Evolutionary conservation across 2,113 vertebrate species (phyloP), one percentile per base, ranked within the genome.

Genomic region (Romanogobio albipinnatus): DNA sequence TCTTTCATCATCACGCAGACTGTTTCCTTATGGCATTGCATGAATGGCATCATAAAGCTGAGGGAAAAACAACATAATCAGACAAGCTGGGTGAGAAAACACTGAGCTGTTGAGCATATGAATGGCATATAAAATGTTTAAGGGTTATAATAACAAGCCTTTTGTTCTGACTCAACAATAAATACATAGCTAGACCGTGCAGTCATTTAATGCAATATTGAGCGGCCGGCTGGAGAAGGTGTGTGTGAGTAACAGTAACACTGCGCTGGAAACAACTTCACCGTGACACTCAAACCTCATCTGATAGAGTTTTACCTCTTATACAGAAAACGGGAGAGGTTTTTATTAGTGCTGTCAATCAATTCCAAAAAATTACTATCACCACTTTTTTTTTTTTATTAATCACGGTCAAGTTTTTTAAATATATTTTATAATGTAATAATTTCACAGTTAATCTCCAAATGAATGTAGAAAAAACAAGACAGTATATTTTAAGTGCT

Each of bases 21-120:
- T 19, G 73, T 33, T 15, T 51, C 24, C 7, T 76, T n/a, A 11
- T 70, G 33, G 9, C 43, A 43, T 17, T 53, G 47, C 47, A 47
- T 73, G 70, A n/a, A 76, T 76, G 26, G 9, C 24, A 29, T 53
- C 73, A 76, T 76, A 51, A 51, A 76, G 9, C 47, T 33, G n/a
- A 43, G 9, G 61, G 58, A 11, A 71, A 47, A 47, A 75, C 43
- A 75, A 17, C 24, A 51, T 51, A 75, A 51, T 8, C 7, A 17
- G n/a, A 29, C 45, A 17, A 24, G 70, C 43, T 3, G n/a, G 39
- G 24, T 51, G 6, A 49, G 73, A 51, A 49, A 70, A 70, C 66
- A 43, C 9, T 2, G 36, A 39, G 66, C 66, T 5, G 66, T 68
- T 68, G 66, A 70, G 66, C 36, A 15, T 3, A 11, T 22, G 4